These are phyloP conservation scores for Zaprionus nigranus DNA, from an alignment of 1,140 invertebrate genomes.

Conservation along the genomic window DNA sequence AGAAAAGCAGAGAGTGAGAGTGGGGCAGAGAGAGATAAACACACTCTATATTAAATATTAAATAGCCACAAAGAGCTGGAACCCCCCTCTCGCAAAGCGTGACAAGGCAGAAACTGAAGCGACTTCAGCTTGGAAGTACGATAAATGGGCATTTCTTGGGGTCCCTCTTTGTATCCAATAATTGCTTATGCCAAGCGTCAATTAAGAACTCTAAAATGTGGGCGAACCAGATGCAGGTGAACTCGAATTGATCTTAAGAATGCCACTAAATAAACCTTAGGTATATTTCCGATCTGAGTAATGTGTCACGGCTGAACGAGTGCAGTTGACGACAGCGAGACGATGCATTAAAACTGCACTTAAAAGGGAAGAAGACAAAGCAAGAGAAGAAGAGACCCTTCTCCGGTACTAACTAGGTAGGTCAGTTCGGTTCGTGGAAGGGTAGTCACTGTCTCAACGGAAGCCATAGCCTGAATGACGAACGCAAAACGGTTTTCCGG, in stretches of 20 bases:
- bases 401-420: slow-evolving; percentile 32
- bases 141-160: background rate
- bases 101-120: slow-evolving; percentile 60
- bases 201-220: slow-evolving; percentile 71
- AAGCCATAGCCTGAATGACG: slow-evolving; percentile 44
- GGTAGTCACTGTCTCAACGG: slow-evolving; percentile 26
- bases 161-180: slow-evolving; percentile 45
- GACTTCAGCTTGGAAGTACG: slow-evolving; percentile 13
- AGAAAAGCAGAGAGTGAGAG: background rate
- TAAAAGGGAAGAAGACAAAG: slow-evolving; percentile 31
- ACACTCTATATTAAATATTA: slow-evolving; percentile 63
- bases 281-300: background rate
- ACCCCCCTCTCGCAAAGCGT: slow-evolving; percentile 56
- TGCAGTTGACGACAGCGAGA: slow-evolving; percentile 42
- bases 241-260: background rate
- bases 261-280: background rate
- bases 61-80: slow-evolving; percentile 64
- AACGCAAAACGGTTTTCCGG: slow-evolving; percentile 70
- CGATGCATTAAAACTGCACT: background rate
- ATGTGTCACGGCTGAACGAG: slow-evolving; percentile 13
- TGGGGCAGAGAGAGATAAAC: background rate
- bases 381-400: slow-evolving; percentile 22
- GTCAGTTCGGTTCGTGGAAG: slow-evolving; percentile 34
- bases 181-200: slow-evolving; percentile 73
- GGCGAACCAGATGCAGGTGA: slow-evolving; percentile 30